phyloP scores from a whole-genome alignment of 2,888 invertebrate genomes.

The Chrysina gloriosa region DNA sequence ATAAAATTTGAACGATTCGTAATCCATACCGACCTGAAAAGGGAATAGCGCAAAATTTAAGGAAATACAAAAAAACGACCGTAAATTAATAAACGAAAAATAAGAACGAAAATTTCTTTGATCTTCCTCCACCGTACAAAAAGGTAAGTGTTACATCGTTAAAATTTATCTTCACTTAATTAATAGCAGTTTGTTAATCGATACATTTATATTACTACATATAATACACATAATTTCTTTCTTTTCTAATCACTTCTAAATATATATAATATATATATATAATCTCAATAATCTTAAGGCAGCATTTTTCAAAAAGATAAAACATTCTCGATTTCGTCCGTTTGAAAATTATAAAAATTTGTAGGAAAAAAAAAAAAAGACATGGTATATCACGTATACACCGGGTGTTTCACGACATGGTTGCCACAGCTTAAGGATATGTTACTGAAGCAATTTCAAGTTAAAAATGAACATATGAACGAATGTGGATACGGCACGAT shows the following conservation, averaged over 20 bases:
- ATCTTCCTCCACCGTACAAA: slow-evolving; percentile 28
- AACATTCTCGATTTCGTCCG: slow-evolving; percentile 16
- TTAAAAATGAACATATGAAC: too few relatives aligned
- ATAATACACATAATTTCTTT: slow-evolving; percentile 24
- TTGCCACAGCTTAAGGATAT: too few relatives aligned
- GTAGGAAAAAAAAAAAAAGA: slow-evolving; percentile 9
- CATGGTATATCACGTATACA: too few relatives aligned
- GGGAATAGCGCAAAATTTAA: background rate
- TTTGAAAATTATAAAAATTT: slow-evolving; percentile 10
- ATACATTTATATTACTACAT: slow-evolving; percentile 36
- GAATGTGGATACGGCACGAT: too few relatives aligned
- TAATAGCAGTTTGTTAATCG: slow-evolving; percentile 33
- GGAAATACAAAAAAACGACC: background rate
- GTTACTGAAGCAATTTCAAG: too few relatives aligned
- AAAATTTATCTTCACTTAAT: slow-evolving; percentile 25
- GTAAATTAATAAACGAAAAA: slow-evolving; percentile 1
- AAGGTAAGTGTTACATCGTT: slow-evolving; percentile 11
- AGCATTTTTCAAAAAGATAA: slow-evolving; percentile 19
- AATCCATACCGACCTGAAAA: background rate
- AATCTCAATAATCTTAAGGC: slow-evolving; percentile 38
- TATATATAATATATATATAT: slow-evolving; percentile 28
- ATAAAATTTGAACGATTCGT: background rate
- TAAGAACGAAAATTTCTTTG: background rate
- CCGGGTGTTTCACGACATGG: too few relatives aligned
- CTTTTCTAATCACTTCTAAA: slow-evolving; percentile 17